phyloP scores from a whole-genome alignment of 37 sponge, comb jelly and placozoan species.

The Eunapius fragilis region DNA sequence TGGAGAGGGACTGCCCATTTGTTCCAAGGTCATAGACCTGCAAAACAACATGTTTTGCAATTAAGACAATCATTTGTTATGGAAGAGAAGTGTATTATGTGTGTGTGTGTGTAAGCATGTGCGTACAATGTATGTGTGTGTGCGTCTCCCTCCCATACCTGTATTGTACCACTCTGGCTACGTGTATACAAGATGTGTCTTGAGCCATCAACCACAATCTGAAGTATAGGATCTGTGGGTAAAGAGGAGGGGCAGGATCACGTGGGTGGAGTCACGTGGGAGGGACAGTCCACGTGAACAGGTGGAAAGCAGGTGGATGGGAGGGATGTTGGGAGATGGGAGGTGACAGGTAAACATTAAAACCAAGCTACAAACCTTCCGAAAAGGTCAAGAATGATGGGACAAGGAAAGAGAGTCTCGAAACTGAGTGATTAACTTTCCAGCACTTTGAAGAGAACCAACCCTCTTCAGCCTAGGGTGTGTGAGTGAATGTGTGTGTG shows the following conservation, averaged over 20 bases:
- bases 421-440: slow-evolving; percentile 87
- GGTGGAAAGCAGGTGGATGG: neutral
- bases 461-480: slow-evolving; percentile 85
- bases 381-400: slow-evolving; percentile 92
- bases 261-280: neutral
- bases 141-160: slow-evolving; percentile 35
- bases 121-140: neutral
- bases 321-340: too few species aligned
- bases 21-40: slow-evolving; percentile 87
- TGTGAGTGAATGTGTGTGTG: neutral
- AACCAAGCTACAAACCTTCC: slow-evolving; percentile 26
- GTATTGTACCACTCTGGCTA: slow-evolving; percentile 73
- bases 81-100: too few species aligned
- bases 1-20: slow-evolving; percentile 54
- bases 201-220: slow-evolving; percentile 75
- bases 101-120: too few species aligned
- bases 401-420: slow-evolving; percentile 85
- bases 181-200: slow-evolving; percentile 86
- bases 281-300: neutral
- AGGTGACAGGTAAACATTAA: too few species aligned
- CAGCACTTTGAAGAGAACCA: slow-evolving; percentile 89
- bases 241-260: neutral
- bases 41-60: neutral
- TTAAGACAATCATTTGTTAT: too few species aligned
- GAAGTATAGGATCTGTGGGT: slow-evolving; percentile 79